These are phyloP conservation scores for Sylvia atricapilla DNA, from an alignment of 2,113 vertebrate genomes.

Conservation along the genomic window DNA sequence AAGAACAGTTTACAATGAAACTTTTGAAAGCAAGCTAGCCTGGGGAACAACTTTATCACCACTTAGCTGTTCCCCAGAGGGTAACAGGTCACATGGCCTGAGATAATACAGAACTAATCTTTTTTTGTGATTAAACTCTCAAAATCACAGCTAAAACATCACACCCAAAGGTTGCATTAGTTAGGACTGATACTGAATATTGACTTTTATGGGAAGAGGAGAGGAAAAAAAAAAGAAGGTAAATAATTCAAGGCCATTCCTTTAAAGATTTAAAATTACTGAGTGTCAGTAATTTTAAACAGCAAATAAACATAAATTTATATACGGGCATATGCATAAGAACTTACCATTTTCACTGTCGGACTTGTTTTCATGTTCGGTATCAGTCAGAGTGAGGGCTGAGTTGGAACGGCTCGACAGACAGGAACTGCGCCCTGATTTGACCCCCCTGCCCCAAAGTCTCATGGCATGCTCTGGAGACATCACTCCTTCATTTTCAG, in stretches of 20 bases:
- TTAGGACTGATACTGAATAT: constrained; percentile 1
- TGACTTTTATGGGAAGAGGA: not conserved
- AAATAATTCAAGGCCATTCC: constrained; percentile 33
- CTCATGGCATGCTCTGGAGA: constrained; percentile 94
- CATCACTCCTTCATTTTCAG: constrained; percentile 90
- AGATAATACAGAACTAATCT: constrained; percentile 48
- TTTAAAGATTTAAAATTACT: not conserved
- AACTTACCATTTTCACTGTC: constrained; percentile 96
- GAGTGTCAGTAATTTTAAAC: not conserved
- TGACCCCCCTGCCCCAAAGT: constrained; percentile 93
- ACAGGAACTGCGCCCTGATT: constrained; percentile 91
- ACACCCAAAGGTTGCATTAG: not conserved
- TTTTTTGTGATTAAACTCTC: constrained; percentile 8
- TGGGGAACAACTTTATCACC: constrained; percentile 76
- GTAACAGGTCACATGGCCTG: constrained; percentile 74
- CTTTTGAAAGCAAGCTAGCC: constrained; percentile 76
- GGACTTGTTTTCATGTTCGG: constrained; percentile 96
- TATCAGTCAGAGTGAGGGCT: constrained; percentile 95
- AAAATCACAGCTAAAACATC: constrained; percentile 17
- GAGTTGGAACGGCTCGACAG: constrained; percentile 98
- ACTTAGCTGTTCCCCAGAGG: constrained; percentile 58
- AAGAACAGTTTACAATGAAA: constrained; percentile 79
- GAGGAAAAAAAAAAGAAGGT: not conserved
- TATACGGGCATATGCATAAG: not conserved
- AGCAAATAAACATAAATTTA: constrained; percentile 16